phyloP scores from a whole-genome alignment of 2,797 vertebrate genomes.

The Molossus molossus region DNA sequence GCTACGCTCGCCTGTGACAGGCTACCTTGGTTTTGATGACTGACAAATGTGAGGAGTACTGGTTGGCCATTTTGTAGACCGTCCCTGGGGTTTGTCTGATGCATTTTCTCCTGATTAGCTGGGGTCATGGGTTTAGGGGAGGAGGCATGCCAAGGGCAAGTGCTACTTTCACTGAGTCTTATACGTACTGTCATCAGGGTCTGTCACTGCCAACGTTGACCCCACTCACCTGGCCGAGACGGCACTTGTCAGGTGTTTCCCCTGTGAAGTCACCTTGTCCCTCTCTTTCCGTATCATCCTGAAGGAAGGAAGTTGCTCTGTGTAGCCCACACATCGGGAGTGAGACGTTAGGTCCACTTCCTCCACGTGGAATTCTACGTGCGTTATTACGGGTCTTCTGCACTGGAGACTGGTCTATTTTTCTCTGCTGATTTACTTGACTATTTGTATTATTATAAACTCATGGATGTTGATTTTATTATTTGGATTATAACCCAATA shows the following conservation, averaged over 20 bases:
- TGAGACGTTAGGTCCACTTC: background rate
- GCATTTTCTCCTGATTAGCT: background rate
- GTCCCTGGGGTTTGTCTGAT: background rate
- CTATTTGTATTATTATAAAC: background rate
- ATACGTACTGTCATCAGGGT: background rate
- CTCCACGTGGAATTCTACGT: background rate
- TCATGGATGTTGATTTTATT: slow-evolving; percentile 19
- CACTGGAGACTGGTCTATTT: background rate
- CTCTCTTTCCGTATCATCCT: background rate
- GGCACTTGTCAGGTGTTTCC: background rate
- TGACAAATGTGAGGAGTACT: background rate
- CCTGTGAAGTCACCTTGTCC: background rate
- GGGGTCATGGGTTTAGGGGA: background rate
- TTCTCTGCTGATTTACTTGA: background rate
- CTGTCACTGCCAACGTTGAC: background rate
- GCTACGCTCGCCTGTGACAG: background rate
- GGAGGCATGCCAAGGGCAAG: background rate
- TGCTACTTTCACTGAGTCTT: background rate
- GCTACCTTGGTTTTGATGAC: background rate
- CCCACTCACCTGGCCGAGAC: background rate
- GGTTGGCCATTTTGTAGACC: background rate
- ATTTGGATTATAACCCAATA: too few relatives aligned
- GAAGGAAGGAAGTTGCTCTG: background rate
- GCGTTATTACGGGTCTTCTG: background rate
- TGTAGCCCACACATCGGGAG: background rate